A percentile compares a stretch with the other conserved stretches of the same genome.
phyloP scores from a whole-genome alignment of 2,888 invertebrate genomes.

The Melinaea menophilus region DNA sequence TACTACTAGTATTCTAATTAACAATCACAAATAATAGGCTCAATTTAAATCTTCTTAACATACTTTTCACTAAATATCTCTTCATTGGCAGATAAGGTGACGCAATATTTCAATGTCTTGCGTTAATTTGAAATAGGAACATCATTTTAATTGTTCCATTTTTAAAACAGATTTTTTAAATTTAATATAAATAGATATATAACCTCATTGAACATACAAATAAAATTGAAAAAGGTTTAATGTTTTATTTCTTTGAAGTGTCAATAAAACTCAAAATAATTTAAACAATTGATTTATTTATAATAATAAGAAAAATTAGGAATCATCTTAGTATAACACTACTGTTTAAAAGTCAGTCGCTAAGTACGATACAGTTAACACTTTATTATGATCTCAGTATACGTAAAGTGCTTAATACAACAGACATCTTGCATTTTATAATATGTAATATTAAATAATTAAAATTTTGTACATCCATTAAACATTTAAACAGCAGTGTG shows the following conservation, averaged over 20 bases:
- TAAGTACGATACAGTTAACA: constrained; percentile 32
- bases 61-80: background rate
- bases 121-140: background rate
- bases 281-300: constrained; percentile 66
- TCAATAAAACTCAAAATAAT: constrained; percentile 34
- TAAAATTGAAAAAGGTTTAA: background rate
- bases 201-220: no score
- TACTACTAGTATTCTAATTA: no score
- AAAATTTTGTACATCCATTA: constrained; percentile 17
- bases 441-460: background rate
- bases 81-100: background rate
- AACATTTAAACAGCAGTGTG: constrained; percentile 42
- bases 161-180: background rate
- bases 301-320: constrained; percentile 47
- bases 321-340: constrained; percentile 47
- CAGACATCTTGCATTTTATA: constrained; percentile 39
- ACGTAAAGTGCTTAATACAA: constrained; percentile 31
- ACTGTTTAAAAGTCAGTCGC: constrained; percentile 41
- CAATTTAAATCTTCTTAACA: no score
- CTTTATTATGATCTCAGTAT: constrained; percentile 30
- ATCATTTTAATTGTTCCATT: background rate
- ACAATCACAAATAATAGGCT: no score
- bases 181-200: background rate
- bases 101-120: background rate
- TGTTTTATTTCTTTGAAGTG: background rate